These are phyloP conservation scores for Scopus umbretta DNA, from an alignment of 2,113 vertebrate species.

Conservation along the genomic window DNA sequence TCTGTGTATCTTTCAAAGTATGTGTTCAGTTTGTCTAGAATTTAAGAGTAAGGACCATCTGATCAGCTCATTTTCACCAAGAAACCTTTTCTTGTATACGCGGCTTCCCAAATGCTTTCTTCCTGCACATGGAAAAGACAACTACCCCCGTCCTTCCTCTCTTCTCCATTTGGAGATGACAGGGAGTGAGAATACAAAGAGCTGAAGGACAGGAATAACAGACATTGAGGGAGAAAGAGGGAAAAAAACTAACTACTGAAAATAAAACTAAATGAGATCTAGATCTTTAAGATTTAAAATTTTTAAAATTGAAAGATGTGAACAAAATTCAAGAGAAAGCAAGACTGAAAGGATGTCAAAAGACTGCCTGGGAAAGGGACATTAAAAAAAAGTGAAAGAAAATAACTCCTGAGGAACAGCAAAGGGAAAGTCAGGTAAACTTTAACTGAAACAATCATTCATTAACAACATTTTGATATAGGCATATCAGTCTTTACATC, in stretches of 20 bases:
- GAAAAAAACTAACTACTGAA: not conserved
- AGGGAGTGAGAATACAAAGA: not conserved
- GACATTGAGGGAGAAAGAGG: not conserved
- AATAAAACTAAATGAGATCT: not conserved
- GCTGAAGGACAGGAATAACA: not conserved
- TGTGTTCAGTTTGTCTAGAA: not conserved
- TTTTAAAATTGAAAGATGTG: not conserved
- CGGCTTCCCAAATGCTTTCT: not conserved
- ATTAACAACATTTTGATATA: not conserved
- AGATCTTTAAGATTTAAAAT: not conserved
- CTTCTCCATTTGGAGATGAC: not conserved
- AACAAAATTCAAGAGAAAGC: not conserved
- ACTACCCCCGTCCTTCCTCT: not conserved
- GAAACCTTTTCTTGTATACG: not conserved
- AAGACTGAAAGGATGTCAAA: not conserved
- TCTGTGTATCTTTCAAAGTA: not conserved
- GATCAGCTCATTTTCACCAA: not conserved
- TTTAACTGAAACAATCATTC: not conserved
- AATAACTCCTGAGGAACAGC: fast-evolving
- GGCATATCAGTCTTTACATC: not conserved
- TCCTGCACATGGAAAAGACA: fast-evolving
- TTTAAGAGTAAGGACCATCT: not conserved
- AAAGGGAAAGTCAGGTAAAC: not conserved
- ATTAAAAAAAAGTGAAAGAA: not conserved
- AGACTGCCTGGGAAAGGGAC: not conserved